A percentile compares a stretch with the other conserved stretches of the same genome.
These are phyloP conservation scores for Mesorhabditis sp. DNA, from an alignment of 2,888 invertebrate species.

Conservation along the genomic window DNA sequence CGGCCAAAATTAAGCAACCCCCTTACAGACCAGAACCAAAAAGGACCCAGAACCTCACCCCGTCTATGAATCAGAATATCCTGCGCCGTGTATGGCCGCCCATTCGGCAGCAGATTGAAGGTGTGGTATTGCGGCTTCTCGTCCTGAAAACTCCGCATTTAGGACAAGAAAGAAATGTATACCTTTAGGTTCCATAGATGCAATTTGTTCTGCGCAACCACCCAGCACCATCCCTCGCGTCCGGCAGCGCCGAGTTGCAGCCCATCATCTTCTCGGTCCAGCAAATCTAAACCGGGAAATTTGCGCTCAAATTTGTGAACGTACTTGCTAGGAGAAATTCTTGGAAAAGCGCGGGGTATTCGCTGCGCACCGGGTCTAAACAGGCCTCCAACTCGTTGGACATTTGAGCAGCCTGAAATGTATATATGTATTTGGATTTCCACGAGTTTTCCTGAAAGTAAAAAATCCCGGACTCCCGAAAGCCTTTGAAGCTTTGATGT, in stretches of 20 bases:
- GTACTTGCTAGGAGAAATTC: background rate
- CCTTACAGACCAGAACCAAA: too few species aligned
- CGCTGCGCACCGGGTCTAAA: background rate
- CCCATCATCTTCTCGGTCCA: background rate
- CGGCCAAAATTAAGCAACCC: too few species aligned
- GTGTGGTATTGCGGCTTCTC: background rate
- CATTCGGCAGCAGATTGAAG: background rate
- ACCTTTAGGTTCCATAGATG: background rate
- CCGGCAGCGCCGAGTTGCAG: background rate
- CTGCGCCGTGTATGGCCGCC: background rate
- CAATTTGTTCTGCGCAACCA: slow-evolving; percentile 1
- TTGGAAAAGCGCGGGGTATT: background rate
- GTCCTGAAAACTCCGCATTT: background rate
- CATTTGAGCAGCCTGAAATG: background rate
- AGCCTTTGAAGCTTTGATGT: too few species aligned
- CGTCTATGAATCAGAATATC: slow-evolving; percentile 3
- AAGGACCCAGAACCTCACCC: background rate
- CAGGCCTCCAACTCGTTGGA: background rate
- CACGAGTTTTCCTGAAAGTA: too few species aligned
- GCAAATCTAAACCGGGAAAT: background rate
- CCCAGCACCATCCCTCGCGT: background rate
- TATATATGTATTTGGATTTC: too few species aligned
- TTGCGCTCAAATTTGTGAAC: background rate
- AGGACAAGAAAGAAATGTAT: background rate
- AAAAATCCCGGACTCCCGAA: too few species aligned